Conservation (phyloP, 2,888 invertebrate genomes). For the Agrotis clavis region DNA sequence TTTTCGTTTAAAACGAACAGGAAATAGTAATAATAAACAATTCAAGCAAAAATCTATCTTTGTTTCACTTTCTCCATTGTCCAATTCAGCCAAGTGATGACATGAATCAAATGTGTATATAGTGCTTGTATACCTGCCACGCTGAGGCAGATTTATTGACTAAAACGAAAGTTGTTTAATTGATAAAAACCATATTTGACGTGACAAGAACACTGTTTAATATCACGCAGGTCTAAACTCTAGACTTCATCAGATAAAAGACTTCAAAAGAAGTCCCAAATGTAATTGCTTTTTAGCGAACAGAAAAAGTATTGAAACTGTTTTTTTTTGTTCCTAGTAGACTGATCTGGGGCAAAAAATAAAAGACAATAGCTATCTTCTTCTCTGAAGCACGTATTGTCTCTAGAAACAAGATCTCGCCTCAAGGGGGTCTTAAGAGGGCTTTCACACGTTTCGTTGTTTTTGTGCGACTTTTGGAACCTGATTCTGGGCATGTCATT, state of each 20-base stretch:
- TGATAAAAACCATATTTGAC: conserved; percentile 10
- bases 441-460: no score
- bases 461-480: no score
- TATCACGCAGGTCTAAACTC: conserved; percentile 29
- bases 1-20: conserved; percentile 16
- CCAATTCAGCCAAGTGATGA: conserved; percentile 23
- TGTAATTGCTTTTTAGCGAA: background rate
- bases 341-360: conserved; percentile 6
- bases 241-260: background rate
- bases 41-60: conserved; percentile 9
- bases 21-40: conserved; percentile 29
- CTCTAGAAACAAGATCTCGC: conserved; percentile 18
- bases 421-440: conserved; percentile 17
- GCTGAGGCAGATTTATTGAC: conserved; percentile 50
- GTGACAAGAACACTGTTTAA: conserved; percentile 1
- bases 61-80: conserved; percentile 36
- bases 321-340: conserved; percentile 11
- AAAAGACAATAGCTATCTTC: conserved; percentile 29
- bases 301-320: conserved; percentile 5
- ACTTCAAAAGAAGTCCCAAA: conserved; percentile 4
- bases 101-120: conserved; percentile 46
- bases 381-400: conserved; percentile 35
- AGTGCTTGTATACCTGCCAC: conserved; percentile 22
- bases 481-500: no score
- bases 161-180: conserved; percentile 31